A percentile compares a stretch with the other conserved stretches of the same genome.
Evolutionary conservation across 2,797 vertebrate genomes (phyloP).

Genomic region (Protonibea diacanthus): DNA sequence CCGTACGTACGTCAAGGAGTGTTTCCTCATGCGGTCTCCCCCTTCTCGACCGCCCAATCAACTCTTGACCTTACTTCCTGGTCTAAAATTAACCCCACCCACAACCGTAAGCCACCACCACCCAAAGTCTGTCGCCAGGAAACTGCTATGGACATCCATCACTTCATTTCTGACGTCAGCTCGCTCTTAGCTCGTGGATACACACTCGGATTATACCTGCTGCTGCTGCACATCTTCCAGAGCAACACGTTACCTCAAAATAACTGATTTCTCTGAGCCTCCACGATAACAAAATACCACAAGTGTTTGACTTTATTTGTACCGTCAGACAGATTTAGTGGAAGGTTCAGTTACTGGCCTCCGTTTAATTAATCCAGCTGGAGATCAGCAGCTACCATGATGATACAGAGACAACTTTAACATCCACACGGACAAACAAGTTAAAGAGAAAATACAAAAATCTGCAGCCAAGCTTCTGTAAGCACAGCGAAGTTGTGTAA

Average conservation of each 20-base stretch:
- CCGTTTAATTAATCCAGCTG: constrained; percentile 27
- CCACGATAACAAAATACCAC: constrained; percentile 31
- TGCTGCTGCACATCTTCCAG: background rate
- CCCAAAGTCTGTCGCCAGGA: constrained; percentile 72
- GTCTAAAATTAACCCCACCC: constrained; percentile 63
- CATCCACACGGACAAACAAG: background rate
- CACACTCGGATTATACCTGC: background rate
- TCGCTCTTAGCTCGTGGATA: constrained; percentile 10
- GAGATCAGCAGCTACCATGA: constrained; percentile 5
- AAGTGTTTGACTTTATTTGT: constrained; percentile 41
- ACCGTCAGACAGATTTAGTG: constrained; percentile 26
- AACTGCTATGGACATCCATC: constrained; percentile 64
- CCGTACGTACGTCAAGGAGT: constrained; percentile 33
- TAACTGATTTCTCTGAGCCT: constrained; percentile 7
- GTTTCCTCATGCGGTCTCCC: constrained; percentile 68
- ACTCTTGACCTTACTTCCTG: constrained; percentile 73
- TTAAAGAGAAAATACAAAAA: background rate
- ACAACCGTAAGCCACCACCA: constrained; percentile 32
- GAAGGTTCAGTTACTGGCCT: constrained; percentile 41
- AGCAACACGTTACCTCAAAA: constrained; percentile 15
- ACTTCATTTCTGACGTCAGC: constrained; percentile 40
- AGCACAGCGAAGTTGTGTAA: too few species aligned
- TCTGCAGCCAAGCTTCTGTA: background rate
- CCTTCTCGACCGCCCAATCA: constrained; percentile 40
- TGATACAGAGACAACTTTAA: constrained; percentile 25